These are phyloP conservation scores for Pseudomyrmex sp. DNA, from an alignment of 1,140 invertebrate genomes.

Conservation along the genomic window DNA sequence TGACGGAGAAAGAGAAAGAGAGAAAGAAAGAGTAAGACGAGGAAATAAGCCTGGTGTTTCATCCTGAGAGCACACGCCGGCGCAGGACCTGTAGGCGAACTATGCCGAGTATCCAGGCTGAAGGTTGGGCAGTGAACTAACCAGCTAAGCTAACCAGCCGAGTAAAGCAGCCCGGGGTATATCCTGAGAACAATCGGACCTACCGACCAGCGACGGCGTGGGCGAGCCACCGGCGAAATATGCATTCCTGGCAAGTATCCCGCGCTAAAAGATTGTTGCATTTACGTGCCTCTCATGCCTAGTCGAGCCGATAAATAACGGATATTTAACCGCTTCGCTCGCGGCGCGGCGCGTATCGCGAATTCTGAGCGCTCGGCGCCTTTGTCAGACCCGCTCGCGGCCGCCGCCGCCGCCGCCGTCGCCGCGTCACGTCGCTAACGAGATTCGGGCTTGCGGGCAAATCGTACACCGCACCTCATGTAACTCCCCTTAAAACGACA, in stretches of 20 bases:
- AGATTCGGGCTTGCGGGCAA: slow-evolving; percentile 30
- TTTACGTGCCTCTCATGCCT: slow-evolving; percentile 53
- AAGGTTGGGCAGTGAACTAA: slow-evolving; percentile 80
- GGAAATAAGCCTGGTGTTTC: slow-evolving; percentile 29
- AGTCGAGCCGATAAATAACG: slow-evolving; percentile 52
- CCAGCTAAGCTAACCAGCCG: slow-evolving; percentile 74
- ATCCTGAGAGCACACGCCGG: slow-evolving; percentile 51
- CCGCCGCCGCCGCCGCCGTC: neutral
- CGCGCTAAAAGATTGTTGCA: slow-evolving; percentile 70
- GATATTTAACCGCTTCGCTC: slow-evolving; percentile 36
- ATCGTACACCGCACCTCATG: slow-evolving; percentile 48
- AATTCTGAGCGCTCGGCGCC: neutral
- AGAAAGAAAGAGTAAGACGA: slow-evolving; percentile 52
- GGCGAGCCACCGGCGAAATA: slow-evolving; percentile 79
- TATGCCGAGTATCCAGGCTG: slow-evolving; percentile 82
- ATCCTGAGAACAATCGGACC: slow-evolving; percentile 84
- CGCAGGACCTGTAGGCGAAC: slow-evolving; percentile 82
- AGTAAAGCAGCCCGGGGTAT: slow-evolving; percentile 76
- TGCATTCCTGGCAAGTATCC: slow-evolving; percentile 79
- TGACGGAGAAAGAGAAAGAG: slow-evolving; percentile 1
- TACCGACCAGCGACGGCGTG: slow-evolving; percentile 77
- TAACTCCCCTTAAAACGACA: slow-evolving; percentile 33
- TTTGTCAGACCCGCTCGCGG: slow-evolving; percentile 5
- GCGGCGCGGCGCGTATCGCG: slow-evolving; percentile 8
- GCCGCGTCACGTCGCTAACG: slow-evolving; percentile 44